Conservation (phyloP, 2,888 invertebrate genomes). For the Drosophila mimetica region DNA sequence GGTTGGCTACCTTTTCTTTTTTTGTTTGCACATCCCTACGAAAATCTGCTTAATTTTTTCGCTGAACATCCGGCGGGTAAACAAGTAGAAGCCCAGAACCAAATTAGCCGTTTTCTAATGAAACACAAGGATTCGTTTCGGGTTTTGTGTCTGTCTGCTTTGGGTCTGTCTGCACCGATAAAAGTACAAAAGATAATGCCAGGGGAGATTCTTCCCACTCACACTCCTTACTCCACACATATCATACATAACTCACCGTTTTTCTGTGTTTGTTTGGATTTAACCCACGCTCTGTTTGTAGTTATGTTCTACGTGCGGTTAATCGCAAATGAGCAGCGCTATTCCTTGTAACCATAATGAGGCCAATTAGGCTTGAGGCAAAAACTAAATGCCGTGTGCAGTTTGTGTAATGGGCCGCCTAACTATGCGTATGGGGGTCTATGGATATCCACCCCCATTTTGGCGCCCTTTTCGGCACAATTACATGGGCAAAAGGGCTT, state of each 20-base stretch:
- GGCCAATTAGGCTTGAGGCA: conserved; percentile 75
- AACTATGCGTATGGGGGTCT: conserved; percentile 47
- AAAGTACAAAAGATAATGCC: conserved; percentile 64
- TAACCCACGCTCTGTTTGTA: conserved; percentile 40
- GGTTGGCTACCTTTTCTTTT: conserved; percentile 3
- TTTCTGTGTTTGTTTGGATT: conserved; percentile 25
- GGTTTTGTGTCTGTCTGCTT: conserved; percentile 3
- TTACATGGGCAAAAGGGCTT: conserved; percentile 27
- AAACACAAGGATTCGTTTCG: conserved; percentile 30
- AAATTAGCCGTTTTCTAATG: conserved; percentile 61
- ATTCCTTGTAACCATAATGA: conserved; percentile 68
- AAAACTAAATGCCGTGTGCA: conserved; percentile 77
- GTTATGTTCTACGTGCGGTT: conserved; percentile 71
- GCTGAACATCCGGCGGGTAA: conserved; percentile 48
- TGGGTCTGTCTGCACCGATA: conserved; percentile 59
- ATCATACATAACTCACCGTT: conserved; percentile 36
- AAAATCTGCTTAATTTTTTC: conserved; percentile 33
- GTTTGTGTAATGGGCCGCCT: conserved; percentile 69
- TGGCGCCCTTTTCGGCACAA: conserved; percentile 6
- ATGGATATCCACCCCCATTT: conserved; percentile 4
- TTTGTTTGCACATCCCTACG: conserved; percentile 10
- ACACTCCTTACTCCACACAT: conserved; percentile 8
- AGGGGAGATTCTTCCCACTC: conserved; percentile 45
- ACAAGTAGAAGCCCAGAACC: conserved; percentile 27
- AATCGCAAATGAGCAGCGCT: conserved; percentile 70